Evolutionary conservation across 2,888 invertebrate species (phyloP).

Genomic region (Acleris cristana): DNA sequence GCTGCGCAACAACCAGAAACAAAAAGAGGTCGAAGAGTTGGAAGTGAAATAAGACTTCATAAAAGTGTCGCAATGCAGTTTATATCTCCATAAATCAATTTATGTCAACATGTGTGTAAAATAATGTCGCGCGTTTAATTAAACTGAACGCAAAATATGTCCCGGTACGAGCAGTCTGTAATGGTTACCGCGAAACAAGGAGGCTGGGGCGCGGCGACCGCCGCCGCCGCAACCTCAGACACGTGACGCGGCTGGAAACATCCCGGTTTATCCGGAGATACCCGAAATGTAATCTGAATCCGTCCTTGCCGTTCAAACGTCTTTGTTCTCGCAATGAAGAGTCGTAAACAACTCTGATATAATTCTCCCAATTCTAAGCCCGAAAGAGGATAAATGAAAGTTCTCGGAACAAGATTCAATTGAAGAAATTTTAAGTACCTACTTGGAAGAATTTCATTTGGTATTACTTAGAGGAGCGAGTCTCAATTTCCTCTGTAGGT

Average conservation of each 20-base stretch:
- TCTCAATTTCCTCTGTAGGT: conserved; percentile 17
- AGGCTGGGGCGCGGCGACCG: neutral
- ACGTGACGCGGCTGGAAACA: neutral
- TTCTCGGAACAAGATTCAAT: conserved; percentile 11
- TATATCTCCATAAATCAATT: no score
- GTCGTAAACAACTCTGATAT: neutral
- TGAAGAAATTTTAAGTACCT: neutral
- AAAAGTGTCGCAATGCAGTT: no score
- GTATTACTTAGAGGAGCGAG: conserved; percentile 4
- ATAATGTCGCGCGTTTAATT: no score
- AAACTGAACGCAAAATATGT: no score
- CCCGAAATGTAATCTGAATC: neutral
- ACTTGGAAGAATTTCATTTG: conserved; percentile 10
- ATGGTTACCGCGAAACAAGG: no score
- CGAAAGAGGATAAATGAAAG: conserved; percentile 1
- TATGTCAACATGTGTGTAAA: no score
- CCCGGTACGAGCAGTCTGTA: no score
- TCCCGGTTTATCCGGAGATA: neutral
- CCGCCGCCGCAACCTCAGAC: neutral
- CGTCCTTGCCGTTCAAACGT: neutral
- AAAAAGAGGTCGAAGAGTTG: no score
- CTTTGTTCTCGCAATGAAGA: neutral
- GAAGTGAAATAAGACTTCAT: no score
- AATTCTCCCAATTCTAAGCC: neutral
- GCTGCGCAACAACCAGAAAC: neutral